Evolutionary conservation across 1,140 invertebrate species (phyloP).

Genomic region (Tetragnatha versicolor): DNA sequence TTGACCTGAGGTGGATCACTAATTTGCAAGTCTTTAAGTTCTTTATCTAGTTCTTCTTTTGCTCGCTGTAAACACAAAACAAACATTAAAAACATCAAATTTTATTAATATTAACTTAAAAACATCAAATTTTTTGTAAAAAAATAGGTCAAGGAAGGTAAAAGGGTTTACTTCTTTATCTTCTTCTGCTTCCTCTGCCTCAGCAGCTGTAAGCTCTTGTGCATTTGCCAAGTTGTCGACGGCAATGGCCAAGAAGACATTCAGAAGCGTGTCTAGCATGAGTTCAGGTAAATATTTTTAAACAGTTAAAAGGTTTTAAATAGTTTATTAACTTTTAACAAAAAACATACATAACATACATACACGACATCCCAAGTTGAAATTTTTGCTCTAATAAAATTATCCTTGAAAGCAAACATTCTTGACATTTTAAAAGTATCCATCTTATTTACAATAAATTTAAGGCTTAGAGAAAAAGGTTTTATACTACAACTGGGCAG

Average conservation of each 20-base stretch:
- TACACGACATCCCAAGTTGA: too few relatives aligned
- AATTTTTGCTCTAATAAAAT: too few relatives aligned
- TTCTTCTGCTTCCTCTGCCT: slow-evolving; percentile 97
- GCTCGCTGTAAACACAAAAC: slow-evolving; percentile 70
- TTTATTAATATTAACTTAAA: not conserved
- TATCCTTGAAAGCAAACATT: too few relatives aligned
- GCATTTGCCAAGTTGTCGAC: slow-evolving; percentile 99
- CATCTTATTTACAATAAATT: too few relatives aligned
- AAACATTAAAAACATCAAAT: not conserved
- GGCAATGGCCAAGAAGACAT: slow-evolving; percentile 99
- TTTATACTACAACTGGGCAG: too few relatives aligned
- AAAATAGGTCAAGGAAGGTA: not conserved
- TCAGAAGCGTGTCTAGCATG: slow-evolving; percentile 86
- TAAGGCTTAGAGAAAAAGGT: too few relatives aligned
- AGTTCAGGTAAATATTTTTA: not conserved
- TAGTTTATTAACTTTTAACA: not conserved
- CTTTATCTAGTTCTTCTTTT: slow-evolving; percentile 84
- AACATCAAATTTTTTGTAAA: not conserved
- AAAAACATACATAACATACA: not conserved
- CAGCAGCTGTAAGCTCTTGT: slow-evolving; percentile 98
- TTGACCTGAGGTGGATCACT: slow-evolving; percentile 68
- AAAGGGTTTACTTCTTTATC: slow-evolving; percentile 69
- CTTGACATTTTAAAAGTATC: too few relatives aligned
- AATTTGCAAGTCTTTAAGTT: slow-evolving; percentile 82
- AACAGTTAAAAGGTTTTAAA: not conserved